phyloP scores from a whole-genome alignment of 2,888 invertebrate species.

The Stenolophus ochropezus region DNA sequence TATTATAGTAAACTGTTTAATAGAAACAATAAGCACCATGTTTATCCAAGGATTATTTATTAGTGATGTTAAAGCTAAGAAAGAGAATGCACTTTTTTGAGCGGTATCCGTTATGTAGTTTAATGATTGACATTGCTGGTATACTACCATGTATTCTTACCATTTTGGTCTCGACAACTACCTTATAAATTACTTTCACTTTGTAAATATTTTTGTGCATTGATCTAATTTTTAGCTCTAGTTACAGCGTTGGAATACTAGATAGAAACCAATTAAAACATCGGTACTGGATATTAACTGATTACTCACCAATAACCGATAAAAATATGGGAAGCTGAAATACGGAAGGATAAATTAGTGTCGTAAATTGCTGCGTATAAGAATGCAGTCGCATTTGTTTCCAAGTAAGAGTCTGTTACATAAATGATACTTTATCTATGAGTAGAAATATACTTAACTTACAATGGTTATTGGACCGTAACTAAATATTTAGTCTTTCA shows the following conservation, averaged over 20 bases:
- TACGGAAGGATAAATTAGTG: not conserved
- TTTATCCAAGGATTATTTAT: too few species aligned
- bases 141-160: slow-evolving; percentile 10
- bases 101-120: not conserved
- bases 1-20: too few species aligned
- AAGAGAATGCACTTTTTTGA: too few species aligned
- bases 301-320: not conserved
- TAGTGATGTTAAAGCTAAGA: too few species aligned
- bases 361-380: not conserved
- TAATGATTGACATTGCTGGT: slow-evolving; percentile 10
- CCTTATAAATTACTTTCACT: slow-evolving; percentile 49
- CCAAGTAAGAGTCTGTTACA: slow-evolving; percentile 9
- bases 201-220: slow-evolving; percentile 27
- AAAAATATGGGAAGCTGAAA: not conserved
- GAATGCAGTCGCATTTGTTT: slow-evolving; percentile 15
- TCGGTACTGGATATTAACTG: slow-evolving; percentile 16
- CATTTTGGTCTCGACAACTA: slow-evolving; percentile 44
- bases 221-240: slow-evolving; percentile 47
- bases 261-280: not conserved
- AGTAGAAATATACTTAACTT: not conserved
- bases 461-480: slow-evolving; percentile 12
- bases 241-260: not conserved
- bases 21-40: too few species aligned
- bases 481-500: slow-evolving; percentile 3
- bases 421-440: not conserved